Evolutionary conservation across 2,888 invertebrate species (phyloP), one percentile per base, ranked within the genome.

Genomic region (Tenthredo notha): DNA sequence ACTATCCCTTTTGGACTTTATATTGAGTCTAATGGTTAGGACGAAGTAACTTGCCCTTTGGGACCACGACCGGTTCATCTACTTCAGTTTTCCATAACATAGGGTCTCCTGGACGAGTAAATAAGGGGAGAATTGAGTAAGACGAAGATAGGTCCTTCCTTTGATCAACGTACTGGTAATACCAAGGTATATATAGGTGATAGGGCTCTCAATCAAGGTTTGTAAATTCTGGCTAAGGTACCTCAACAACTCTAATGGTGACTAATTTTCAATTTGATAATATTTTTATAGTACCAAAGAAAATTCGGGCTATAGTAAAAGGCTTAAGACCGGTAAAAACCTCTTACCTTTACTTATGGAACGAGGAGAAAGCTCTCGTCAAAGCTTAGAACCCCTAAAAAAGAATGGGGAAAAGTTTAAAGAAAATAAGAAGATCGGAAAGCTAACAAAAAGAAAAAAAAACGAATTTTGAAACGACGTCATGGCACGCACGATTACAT

Each of bases 101-200:
- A 10, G 43, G 50, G 21, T 77, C 50, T 15, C 18, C 33, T 29
- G 18, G 47, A 12, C 15, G 50, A 50, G 75, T 77, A 77, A 77
- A 77, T 54, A 54, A 50, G 54, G 29, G 54, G 15, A 15, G 47
- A 77, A 74, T 77, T n/a, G 47, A 29, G 47, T 77, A 18, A 29
- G 50, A 33, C 10, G 77, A 54, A 54, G 47, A 77, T 77, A 54
- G 29, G 50, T 77, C 2, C 2, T 50, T 29, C 77, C 77, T 50
- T 77, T 47, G 77, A 77, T 77, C 77, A 77, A 50, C 47, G 77
- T 50, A 50, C 25, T 50, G 77, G 77, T 77, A 77, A 50, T 54
- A 47, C n/a, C 1, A n/a, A n/a, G 54, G 54, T 50, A 50, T 18
- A 50, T 15, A 50, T 50, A 47, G 75, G 75, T 50, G 50, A 75